These are phyloP conservation scores for Hyperopisus bebe DNA, from an alignment of 2,113 vertebrate genomes.

Conservation along the genomic window DNA sequence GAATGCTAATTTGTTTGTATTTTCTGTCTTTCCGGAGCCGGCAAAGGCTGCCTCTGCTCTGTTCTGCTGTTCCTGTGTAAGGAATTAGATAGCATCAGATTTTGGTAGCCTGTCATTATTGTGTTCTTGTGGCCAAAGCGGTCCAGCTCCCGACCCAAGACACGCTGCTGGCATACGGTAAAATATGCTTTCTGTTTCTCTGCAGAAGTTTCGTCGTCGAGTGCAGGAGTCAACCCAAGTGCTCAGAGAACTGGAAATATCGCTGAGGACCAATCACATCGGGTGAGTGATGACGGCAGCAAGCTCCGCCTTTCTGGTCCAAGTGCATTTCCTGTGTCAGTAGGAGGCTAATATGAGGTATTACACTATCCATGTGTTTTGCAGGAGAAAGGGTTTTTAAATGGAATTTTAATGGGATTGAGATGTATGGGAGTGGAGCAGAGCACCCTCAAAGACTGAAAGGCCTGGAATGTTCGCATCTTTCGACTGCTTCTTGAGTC, in stretches of 20 bases:
- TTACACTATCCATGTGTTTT: not conserved
- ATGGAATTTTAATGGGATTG: not conserved
- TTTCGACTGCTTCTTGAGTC: not conserved
- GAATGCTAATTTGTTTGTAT: not conserved
- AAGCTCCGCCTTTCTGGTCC: not conserved
- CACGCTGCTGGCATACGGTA: not conserved
- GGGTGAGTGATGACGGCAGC: conserved; percentile 59
- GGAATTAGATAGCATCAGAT: not conserved
- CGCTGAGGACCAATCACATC: conserved; percentile 82
- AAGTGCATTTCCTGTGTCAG: not conserved
- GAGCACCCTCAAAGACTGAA: not conserved
- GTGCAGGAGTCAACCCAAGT: conserved; percentile 87
- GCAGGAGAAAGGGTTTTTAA: not conserved
- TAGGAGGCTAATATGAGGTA: not conserved
- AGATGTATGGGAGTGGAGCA: not conserved
- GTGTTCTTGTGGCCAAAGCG: not conserved
- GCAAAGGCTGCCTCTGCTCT: not conserved
- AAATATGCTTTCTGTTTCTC: conserved; percentile 27
- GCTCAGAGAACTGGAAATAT: conserved; percentile 84
- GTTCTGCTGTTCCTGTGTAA: not conserved
- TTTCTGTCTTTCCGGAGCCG: not conserved
- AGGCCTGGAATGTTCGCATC: not conserved
- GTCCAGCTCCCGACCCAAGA: not conserved
- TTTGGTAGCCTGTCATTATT: not conserved
- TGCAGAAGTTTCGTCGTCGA: conserved; percentile 79